phyloP scores from a whole-genome alignment of 1,140 invertebrate genomes.

The Archivesica marissinica region DNA sequence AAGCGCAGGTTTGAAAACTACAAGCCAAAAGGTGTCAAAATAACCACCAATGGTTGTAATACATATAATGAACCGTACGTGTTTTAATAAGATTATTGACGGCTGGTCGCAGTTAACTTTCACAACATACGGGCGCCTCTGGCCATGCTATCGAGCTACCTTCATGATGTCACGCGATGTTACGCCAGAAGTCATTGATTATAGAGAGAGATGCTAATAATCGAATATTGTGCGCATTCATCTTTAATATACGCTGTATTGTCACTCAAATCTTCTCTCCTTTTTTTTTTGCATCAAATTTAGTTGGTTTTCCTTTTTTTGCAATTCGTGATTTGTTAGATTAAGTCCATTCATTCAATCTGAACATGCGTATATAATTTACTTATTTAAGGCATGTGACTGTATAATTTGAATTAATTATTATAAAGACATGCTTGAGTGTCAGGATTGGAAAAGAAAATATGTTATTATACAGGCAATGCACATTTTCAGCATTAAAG shows the following conservation, averaged over 20 bases:
- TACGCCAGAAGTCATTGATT: constrained; percentile 41
- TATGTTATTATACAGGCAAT: too few species aligned
- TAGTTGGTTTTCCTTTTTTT: too few species aligned
- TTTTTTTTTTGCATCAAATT: too few species aligned
- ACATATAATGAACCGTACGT: constrained; percentile 32
- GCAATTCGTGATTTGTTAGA: too few species aligned
- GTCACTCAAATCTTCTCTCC: constrained; percentile 22
- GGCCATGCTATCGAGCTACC: constrained; percentile 4
- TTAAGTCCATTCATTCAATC: too few species aligned
- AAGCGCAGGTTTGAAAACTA: neutral
- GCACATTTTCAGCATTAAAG: too few species aligned
- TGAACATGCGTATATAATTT: too few species aligned
- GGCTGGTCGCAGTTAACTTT: neutral
- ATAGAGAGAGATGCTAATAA: constrained; percentile 17
- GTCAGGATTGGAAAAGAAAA: too few species aligned
- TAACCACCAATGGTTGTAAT: constrained; percentile 25
- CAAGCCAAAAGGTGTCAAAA: constrained; percentile 57
- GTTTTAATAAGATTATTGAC: constrained; percentile 53
- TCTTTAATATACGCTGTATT: neutral
- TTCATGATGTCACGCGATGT: constrained; percentile 48
- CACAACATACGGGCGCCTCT: constrained; percentile 10
- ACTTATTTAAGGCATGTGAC: too few species aligned
- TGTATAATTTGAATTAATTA: too few species aligned
- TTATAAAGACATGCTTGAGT: too few species aligned
- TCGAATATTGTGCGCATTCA: constrained; percentile 33